A percentile compares a stretch with the other conserved stretches of the same genome.
Evolutionary conservation across 2,113 vertebrate species (phyloP).

Genomic region (Sorex araneus): DNA sequence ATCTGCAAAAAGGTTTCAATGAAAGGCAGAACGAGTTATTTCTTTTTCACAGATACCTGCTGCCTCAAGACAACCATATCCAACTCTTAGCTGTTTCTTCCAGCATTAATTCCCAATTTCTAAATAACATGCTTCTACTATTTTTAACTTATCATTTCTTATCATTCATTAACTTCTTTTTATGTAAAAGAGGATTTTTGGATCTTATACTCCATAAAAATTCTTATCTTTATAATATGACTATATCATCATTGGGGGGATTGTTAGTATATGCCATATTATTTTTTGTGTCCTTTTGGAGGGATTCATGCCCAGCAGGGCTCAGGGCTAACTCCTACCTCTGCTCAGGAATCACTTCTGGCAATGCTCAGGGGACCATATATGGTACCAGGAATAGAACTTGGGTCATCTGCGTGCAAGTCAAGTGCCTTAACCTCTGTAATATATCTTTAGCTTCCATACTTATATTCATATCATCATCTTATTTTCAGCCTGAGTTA

Average conservation of each 20-base stretch:
- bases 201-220: background rate
- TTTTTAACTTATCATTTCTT: background rate
- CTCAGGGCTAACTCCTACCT: too few species aligned
- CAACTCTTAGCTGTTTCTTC: conserved; percentile 24
- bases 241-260: background rate
- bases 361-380: too few species aligned
- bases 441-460: too few species aligned
- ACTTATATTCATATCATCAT: too few species aligned
- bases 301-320: too few species aligned
- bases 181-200: conserved; percentile 41
- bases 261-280: conserved; percentile 7
- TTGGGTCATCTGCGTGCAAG: too few species aligned
- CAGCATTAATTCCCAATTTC: conserved; percentile 54
- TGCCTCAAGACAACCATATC: background rate
- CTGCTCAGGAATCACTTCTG: too few species aligned
- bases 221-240: background rate
- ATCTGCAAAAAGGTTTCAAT: background rate
- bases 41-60: background rate
- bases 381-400: too few species aligned
- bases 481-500: conserved; percentile 67
- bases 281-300: too few species aligned
- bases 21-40: background rate
- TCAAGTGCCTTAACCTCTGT: too few species aligned
- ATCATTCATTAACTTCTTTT: conserved; percentile 43
- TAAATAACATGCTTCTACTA: conserved; percentile 1